phyloP scores from a whole-genome alignment of 2,888 invertebrate genomes.

The Germaria angustata region DNA sequence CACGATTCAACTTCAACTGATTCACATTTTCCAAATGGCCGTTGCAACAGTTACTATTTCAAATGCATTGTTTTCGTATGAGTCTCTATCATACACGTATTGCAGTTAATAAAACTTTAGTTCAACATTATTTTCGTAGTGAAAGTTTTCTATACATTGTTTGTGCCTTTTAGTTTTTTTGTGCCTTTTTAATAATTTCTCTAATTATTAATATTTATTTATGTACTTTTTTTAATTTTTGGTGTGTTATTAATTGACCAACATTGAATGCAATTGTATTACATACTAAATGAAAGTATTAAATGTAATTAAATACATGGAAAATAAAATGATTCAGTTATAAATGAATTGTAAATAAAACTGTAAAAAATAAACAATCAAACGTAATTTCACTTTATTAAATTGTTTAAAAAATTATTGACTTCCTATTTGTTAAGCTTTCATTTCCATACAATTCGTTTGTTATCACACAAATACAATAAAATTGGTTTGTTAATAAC shows the following conservation, averaged over 20 bases:
- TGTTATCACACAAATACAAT: not conserved
- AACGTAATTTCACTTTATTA: constrained; percentile 38
- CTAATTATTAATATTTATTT: constrained; percentile 44
- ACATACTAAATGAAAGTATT: constrained; percentile 35
- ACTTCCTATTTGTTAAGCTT: constrained; percentile 22
- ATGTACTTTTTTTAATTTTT: not conserved
- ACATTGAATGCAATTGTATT: constrained; percentile 44
- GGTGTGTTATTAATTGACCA: constrained; percentile 41
- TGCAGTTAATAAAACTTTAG: constrained; percentile 10
- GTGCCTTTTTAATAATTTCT: constrained; percentile 31
- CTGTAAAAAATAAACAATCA: not conserved
- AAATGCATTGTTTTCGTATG: not conserved
- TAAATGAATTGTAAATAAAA: not conserved
- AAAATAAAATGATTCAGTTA: not conserved
- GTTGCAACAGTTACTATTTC: not conserved
- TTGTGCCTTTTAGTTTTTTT: constrained; percentile 7
- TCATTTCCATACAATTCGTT: constrained; percentile 14
- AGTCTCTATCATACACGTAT: not conserved
- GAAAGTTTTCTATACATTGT: constrained; percentile 42
- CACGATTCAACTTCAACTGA: not conserved
- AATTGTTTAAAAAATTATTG: constrained; percentile 30
- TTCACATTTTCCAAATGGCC: not conserved
- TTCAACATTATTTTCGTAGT: constrained; percentile 18
- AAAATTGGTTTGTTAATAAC: not conserved
- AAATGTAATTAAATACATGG: constrained; percentile 29